Conservation (phyloP, 2,113 vertebrate genomes). For the Seriola rivoliana region DNA sequence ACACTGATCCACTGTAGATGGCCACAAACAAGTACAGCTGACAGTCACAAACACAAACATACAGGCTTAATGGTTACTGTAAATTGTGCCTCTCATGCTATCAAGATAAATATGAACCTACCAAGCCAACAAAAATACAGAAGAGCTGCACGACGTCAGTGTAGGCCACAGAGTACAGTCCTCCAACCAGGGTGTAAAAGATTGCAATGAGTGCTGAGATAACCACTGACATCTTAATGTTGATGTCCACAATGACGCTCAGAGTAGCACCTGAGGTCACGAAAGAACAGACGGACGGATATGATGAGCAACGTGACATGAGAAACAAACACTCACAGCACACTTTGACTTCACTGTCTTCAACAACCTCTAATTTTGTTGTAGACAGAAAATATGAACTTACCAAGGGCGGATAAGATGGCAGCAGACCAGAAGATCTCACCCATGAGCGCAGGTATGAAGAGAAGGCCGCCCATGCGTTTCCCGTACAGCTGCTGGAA, state of each 20-base stretch:
- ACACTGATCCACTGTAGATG: conserved; percentile 95
- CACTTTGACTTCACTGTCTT: not conserved
- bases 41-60: not conserved
- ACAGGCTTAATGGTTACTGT: not conserved
- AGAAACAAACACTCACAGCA: not conserved
- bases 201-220: conserved; percentile 95
- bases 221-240: conserved; percentile 92
- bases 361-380: not conserved
- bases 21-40: conserved; percentile 48
- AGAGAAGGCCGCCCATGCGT: conserved; percentile 97
- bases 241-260: conserved; percentile 95
- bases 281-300: not conserved
- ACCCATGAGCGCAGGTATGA: conserved; percentile 98
- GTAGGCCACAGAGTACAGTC: conserved; percentile 97
- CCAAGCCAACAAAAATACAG: conserved; percentile 97
- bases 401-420: conserved; percentile 97
- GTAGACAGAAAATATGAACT: conserved; percentile 45
- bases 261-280: conserved; percentile 91
- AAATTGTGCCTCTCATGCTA: not conserved
- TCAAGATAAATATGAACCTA: conserved; percentile 76
- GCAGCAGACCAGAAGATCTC: conserved; percentile 99
- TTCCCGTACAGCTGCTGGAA: conserved; percentile 98
- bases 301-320: not conserved
- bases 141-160: conserved; percentile 98
- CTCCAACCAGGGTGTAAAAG: conserved; percentile 95